Base-by-base conservation (phyloP, 2,888 invertebrate species). In the Diaperis boleti region DNA sequence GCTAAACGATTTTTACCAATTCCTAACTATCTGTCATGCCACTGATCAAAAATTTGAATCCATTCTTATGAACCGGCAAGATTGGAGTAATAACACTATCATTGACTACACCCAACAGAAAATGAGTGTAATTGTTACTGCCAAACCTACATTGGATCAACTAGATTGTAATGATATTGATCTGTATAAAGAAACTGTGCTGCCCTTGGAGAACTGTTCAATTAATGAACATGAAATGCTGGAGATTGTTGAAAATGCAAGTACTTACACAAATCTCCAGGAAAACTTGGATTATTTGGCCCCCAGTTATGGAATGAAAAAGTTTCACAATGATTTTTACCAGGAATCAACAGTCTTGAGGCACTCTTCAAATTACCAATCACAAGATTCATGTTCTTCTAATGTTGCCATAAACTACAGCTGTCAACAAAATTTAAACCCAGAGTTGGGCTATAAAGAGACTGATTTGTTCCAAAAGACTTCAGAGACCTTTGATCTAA, bases 41-140 rank as follows among this genome's bases (percentile, higher is more conserved):
- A 76, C 81, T 1, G 78, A 81, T 50, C 72, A 71, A 41, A 79
- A 79, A 70, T 81, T 82, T 62, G 80, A 82, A 37, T 70, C 76
- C 0, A 69, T 78, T 59, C 50, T 69, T 13, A 62, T 63, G 41
- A 59, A 62, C 15, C 45, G 67, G 33, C 59, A 33, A 18, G 42
- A 65, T 26, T 55, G 59, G 50, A 13, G 41, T 10, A 59, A 45
- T 13, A 50, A 64, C 18, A 44, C 50, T 5, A 52, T 54, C 31
- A 20, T 47, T 0, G 57, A 65, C 22, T 44, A 37, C 26, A 52
- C 37, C 0, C 65, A 67, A 29, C 68, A 64, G 47, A 67, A 70
- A 52, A 66, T 65, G 62, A 72, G 69, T 47, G 71, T 73, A 13
- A 72, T 72, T 37, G 72, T 73, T 1, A 68, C 64, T 26, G 63